phyloP scores from a whole-genome alignment of 1,140 invertebrate genomes.

The Papilio helenus region DNA sequence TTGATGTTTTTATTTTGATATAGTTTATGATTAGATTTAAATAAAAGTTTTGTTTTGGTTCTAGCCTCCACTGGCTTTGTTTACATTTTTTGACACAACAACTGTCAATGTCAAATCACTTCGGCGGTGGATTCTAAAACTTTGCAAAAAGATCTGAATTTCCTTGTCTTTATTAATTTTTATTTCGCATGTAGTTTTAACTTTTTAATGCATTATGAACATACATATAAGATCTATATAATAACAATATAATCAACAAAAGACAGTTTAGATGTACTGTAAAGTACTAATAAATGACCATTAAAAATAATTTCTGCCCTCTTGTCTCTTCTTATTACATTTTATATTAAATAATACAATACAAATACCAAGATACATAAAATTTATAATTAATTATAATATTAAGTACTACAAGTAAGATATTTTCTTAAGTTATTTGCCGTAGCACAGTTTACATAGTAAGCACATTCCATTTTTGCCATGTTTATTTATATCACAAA shows the following conservation, averaged over 20 bases:
- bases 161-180: background rate
- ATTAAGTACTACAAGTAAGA: background rate
- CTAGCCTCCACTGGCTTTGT: background rate
- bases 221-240: background rate
- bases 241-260: background rate
- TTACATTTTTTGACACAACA: constrained; percentile 1
- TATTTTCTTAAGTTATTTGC: background rate
- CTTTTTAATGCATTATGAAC: background rate
- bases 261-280: background rate
- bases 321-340: too few relatives aligned
- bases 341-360: too few relatives aligned
- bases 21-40: background rate
- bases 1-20: background rate
- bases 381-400: background rate
- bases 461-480: background rate
- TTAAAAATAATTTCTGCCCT: too few relatives aligned
- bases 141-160: background rate
- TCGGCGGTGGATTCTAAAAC: background rate
- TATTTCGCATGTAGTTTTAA: background rate
- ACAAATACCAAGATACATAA: too few relatives aligned
- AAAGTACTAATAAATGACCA: background rate
- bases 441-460: background rate
- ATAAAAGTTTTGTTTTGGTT: background rate
- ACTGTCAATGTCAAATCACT: background rate
- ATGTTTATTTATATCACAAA: background rate